A percentile compares a stretch with the other conserved stretches of the same genome.
phyloP scores from a whole-genome alignment of 2,113 vertebrate genomes.

The Gambusia holbrooki region DNA sequence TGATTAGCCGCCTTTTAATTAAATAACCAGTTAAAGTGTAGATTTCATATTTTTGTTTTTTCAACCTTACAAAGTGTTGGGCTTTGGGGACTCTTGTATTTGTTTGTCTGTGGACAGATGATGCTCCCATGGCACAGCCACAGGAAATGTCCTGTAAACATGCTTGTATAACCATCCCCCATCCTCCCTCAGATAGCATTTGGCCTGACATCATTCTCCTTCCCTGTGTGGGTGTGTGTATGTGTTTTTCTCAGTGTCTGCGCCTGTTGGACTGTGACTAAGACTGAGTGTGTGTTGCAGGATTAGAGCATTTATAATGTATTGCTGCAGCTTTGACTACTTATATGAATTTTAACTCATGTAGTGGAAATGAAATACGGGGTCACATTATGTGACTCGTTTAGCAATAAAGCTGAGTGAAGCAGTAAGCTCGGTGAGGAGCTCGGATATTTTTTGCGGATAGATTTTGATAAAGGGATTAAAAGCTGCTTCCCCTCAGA shows the following conservation, averaged over 20 bases:
- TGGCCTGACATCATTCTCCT: slow-evolving; percentile 56
- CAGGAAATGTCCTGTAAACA: slow-evolving; percentile 82
- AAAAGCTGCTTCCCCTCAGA: slow-evolving; percentile 54
- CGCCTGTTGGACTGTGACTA: slow-evolving; percentile 29
- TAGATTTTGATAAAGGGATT: slow-evolving; percentile 63
- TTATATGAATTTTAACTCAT: slow-evolving; percentile 46
- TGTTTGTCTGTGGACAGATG: slow-evolving; percentile 75
- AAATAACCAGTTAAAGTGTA: slow-evolving; percentile 11
- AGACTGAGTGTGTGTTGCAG: slow-evolving; percentile 33
- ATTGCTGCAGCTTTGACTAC: slow-evolving; percentile 35
- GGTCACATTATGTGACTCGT: slow-evolving; percentile 43
- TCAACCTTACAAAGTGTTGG: slow-evolving; percentile 20
- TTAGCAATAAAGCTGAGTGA: slow-evolving; percentile 37
- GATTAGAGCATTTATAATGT: slow-evolving; percentile 51
- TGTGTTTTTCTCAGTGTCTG: slow-evolving; percentile 33
- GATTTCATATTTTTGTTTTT: not conserved
- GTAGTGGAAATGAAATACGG: slow-evolving; percentile 51
- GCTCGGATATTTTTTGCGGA: slow-evolving; percentile 41
- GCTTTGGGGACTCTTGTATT: slow-evolving; percentile 62
- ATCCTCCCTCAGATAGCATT: slow-evolving; percentile 69
- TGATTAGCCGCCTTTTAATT: slow-evolving; percentile 33
- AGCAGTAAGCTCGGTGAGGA: slow-evolving; percentile 24
- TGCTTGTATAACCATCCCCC: slow-evolving; percentile 73
- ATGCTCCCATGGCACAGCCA: slow-evolving; percentile 74
- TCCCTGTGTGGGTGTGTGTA: slow-evolving; percentile 47